Percentiles rank a stretch among this genome's conserved stretches.
Evolutionary conservation across 2,113 vertebrate species (phyloP).

Genomic region (Theristicus caerulescens): DNA sequence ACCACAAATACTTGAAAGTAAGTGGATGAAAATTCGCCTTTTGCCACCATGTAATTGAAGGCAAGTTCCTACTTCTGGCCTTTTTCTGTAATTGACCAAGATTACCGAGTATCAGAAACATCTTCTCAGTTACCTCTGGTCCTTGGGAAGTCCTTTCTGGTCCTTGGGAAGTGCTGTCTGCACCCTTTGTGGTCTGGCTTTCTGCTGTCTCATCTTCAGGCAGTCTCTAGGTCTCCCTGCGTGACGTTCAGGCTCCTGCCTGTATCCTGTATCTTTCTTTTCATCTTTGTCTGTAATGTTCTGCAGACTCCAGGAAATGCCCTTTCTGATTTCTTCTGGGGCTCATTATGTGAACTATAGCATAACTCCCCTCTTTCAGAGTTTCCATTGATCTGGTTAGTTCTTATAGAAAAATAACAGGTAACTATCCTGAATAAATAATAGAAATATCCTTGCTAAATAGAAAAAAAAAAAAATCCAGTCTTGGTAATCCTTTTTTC

Average conservation of each 20-base stretch:
- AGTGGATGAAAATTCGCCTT: neutral
- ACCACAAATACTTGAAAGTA: neutral
- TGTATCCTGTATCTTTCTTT: neutral
- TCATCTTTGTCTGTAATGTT: neutral
- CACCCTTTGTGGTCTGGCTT: neutral
- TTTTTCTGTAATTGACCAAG: neutral
- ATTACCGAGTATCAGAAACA: rapidly evolving
- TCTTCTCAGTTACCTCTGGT: neutral
- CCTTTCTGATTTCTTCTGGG: neutral
- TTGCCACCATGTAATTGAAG: neutral
- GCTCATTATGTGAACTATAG: neutral
- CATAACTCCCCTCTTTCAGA: neutral
- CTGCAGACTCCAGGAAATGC: neutral
- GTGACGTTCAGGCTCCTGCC: neutral
- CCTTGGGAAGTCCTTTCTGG: neutral
- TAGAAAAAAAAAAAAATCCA: neutral
- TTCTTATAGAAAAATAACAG: neutral
- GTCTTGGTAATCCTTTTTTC: neutral
- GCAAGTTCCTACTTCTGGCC: neutral
- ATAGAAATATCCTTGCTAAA: neutral
- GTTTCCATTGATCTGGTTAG: neutral
- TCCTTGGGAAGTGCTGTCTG: neutral
- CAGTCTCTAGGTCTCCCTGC: neutral
- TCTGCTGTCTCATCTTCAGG: neutral
- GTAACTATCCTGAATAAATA: neutral